Evolutionary conservation across 2,888 invertebrate species (phyloP), one percentile per base, ranked within the genome.

Genomic region (Leptarthrus brevirostris): DNA sequence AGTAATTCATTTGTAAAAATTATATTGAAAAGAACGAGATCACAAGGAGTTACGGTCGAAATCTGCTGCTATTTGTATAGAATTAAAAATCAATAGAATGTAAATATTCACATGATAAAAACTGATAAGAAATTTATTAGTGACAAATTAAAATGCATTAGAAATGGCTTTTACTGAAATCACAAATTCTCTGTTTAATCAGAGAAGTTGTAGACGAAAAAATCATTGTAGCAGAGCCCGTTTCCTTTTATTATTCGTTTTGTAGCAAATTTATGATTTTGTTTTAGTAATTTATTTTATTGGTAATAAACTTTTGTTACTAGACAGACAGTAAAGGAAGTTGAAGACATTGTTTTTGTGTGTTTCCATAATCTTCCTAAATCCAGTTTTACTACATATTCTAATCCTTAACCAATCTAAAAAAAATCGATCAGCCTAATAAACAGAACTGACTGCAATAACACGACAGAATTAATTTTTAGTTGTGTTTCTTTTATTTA

Each of bases 261-360:
- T 47, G 44, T 64, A 64, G 64, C 12, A 64, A 64, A 64, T 64
- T 44, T n/a, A n/a, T n/a, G 20, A 44, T 24, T 22, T 44, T 47
- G 44, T 47, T 64, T 64, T 64, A 64, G 10, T 64, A 44, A 64
- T 64, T 64, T 64, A 64, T 64, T 64, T 64, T 64, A 64, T 64
- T 64, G 44, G 24, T 64, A 64, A 64, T 64, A 44, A 64, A 64
- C 20, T 64, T 64, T 64, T 64, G 64, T 64, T 64, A 44, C 10
- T 64, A 61, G 44, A 61, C 44, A 61, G 44, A 61, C 40, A 20
- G 22, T 61, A 64, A 24, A 44, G n/a, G 58, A 16, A 58, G n/a
- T 40, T 40, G 12, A 40, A 40, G 12, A 40, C 12, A 40, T 49
- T 49, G 18, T 49, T 49, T 49, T 49, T 49, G 2, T 49, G 3